These are phyloP conservation scores for Myiotriccus ornatus DNA, from an alignment of 2,797 vertebrate genomes.

Conservation along the genomic window DNA sequence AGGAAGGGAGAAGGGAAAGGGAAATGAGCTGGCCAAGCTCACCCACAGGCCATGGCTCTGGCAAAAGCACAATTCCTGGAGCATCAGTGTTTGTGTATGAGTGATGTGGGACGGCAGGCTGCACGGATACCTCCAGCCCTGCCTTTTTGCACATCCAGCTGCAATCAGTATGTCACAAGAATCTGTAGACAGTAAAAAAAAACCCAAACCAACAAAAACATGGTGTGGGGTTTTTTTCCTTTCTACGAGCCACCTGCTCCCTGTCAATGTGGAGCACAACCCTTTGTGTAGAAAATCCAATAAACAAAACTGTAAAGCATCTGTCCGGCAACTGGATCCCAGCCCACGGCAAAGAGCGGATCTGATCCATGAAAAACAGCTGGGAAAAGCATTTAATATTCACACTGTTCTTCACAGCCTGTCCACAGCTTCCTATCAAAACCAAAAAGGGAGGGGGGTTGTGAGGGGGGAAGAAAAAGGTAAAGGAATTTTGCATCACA, in stretches of 20 bases:
- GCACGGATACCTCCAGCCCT: not conserved
- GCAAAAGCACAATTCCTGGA: not conserved
- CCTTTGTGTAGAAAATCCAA: conserved; percentile 34
- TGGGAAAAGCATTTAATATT: conserved; percentile 20
- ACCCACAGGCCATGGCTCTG: fast-evolving
- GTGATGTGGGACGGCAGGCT: not conserved
- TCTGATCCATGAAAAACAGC: conserved; percentile 17
- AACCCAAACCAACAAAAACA: not conserved
- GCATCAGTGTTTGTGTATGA: not conserved
- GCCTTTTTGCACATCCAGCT: conserved; percentile 2
- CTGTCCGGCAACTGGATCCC: conserved; percentile 58
- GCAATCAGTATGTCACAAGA: conserved; percentile 4
- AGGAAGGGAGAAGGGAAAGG: not conserved
- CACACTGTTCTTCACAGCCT: not conserved
- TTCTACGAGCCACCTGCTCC: conserved; percentile 22
- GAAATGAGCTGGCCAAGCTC: not conserved
- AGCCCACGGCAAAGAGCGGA: not conserved
- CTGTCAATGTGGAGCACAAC: not conserved
- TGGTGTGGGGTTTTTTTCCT: not conserved
- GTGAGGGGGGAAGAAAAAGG: not conserved
- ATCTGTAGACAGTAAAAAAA: not conserved
- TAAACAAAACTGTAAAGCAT: conserved; percentile 50
- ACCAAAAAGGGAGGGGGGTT: not conserved
- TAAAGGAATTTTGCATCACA: not conserved
- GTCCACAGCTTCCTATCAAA: not conserved